phyloP scores from a whole-genome alignment of 2,888 invertebrate species.

The Acanthoscelides obtectus region DNA sequence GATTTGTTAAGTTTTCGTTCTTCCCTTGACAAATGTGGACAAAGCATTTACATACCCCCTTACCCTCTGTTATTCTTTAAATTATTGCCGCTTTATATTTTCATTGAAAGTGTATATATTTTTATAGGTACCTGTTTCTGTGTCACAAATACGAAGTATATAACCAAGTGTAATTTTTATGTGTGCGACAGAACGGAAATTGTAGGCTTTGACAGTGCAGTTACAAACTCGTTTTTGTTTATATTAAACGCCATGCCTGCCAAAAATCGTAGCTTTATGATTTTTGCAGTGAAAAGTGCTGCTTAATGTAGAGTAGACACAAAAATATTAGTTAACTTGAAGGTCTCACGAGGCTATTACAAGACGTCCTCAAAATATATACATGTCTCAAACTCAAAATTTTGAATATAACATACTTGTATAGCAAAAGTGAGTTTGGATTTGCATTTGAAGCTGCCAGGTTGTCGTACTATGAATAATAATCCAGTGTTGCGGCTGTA shows the following conservation, averaged over 20 bases:
- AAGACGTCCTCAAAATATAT: too few relatives aligned
- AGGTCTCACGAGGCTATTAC: too few relatives aligned
- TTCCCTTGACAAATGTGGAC: conserved; percentile 15
- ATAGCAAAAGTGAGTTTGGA: not conserved
- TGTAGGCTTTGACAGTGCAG: conserved; percentile 3
- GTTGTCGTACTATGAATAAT: conserved; percentile 17
- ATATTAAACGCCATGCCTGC: too few relatives aligned
- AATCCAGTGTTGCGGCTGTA: conserved; percentile 43
- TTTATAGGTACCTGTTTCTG: conserved; percentile 48
- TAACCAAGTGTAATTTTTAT: conserved; percentile 39
- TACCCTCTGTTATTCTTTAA: not conserved
- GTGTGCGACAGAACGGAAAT: conserved; percentile 1
- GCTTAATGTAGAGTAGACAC: too few relatives aligned
- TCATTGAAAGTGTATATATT: conserved; percentile 33
- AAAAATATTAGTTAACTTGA: too few relatives aligned
- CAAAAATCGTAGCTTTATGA: too few relatives aligned
- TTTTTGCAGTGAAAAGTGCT: too few relatives aligned
- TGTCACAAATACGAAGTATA: conserved; percentile 41
- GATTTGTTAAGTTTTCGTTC: conserved; percentile 7
- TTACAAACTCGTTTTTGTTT: not conserved
- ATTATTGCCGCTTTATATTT: conserved; percentile 15
- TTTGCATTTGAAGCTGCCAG: conserved; percentile 12
- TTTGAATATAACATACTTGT: too few relatives aligned
- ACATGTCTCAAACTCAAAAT: too few relatives aligned
- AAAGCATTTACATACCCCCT: conserved; percentile 14